Evolutionary conservation across 1,140 invertebrate species (phyloP).

Genomic region (Aphelenchoides besseyi): DNA sequence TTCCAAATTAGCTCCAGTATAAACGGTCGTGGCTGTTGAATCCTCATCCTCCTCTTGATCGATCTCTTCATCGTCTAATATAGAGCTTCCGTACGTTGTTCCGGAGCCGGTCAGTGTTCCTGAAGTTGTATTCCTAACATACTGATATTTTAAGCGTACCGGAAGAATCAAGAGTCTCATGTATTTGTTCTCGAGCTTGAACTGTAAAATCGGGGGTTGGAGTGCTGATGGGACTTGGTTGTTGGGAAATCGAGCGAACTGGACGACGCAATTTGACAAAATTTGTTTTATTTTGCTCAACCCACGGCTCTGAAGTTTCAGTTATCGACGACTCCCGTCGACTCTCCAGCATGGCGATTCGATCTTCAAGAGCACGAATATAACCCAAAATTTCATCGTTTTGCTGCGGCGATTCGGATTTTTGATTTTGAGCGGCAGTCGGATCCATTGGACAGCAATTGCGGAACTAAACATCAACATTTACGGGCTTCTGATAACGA

Average conservation of each 20-base stretch:
- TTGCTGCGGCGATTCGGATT: not conserved
- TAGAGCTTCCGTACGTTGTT: slow-evolving; percentile 12
- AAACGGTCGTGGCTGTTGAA: slow-evolving; percentile 7
- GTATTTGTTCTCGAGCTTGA: not conserved
- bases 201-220: not conserved
- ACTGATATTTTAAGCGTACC: not conserved
- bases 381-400: slow-evolving; percentile 18
- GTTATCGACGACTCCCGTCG: not conserved
- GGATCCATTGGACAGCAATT: slow-evolving; percentile 3
- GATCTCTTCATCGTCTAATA: not conserved
- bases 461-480: not conserved
- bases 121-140: not conserved
- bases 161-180: not conserved
- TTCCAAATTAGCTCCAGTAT: not conserved
- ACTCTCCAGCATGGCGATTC: not conserved
- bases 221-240: not conserved
- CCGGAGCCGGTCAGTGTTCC: slow-evolving; percentile 17
- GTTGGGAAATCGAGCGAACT: slow-evolving; percentile 1
- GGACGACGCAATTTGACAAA: not conserved
- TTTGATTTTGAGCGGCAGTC: not conserved
- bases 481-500: too few species aligned
- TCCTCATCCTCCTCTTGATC: slow-evolving; percentile 5
- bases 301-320: not conserved
- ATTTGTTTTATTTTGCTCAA: not conserved
- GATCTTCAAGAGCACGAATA: not conserved